phyloP scores from a whole-genome alignment of 2,113 vertebrate genomes.

The Ciconia stormi region DNA sequence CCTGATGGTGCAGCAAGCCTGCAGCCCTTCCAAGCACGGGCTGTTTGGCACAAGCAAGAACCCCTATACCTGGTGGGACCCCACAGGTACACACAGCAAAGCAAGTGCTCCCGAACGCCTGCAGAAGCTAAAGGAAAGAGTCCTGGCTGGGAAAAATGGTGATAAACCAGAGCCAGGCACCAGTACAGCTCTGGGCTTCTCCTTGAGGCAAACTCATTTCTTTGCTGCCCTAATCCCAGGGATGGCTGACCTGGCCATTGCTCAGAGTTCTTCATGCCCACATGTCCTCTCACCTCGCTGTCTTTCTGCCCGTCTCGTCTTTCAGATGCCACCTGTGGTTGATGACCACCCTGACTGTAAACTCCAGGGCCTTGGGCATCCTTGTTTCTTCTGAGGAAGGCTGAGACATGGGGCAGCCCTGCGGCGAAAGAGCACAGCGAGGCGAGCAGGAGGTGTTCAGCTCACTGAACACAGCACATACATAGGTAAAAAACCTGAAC shows the following conservation, averaged over 20 bases:
- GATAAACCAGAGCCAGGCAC: neutral
- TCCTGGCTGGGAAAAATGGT: neutral
- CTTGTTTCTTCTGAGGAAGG: neutral
- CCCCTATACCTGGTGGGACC: neutral
- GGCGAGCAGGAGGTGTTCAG: accelerated
- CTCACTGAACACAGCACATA: neutral
- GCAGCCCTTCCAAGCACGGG: too few species aligned
- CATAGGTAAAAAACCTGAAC: neutral
- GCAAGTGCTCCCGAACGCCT: neutral
- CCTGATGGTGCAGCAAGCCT: too few species aligned
- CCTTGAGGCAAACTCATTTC: neutral
- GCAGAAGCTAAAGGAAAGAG: neutral
- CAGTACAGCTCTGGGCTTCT: neutral
- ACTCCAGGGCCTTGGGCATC: neutral
- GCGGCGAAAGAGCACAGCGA: accelerated
- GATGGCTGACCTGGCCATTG: neutral
- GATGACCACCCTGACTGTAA: neutral
- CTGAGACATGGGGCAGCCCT: neutral
- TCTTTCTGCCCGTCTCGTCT: neutral
- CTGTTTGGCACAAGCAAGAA: too few species aligned
- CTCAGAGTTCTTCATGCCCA: neutral
- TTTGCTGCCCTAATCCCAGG: neutral
- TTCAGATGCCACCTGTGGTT: neutral
- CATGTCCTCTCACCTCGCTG: accelerated
- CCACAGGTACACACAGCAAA: neutral